A percentile compares a stretch with the other conserved stretches of the same genome.
These are phyloP conservation scores for Pachyseris speciosa DNA, from an alignment of 64 coral and sea anemone genomes.

Conservation along the genomic window DNA sequence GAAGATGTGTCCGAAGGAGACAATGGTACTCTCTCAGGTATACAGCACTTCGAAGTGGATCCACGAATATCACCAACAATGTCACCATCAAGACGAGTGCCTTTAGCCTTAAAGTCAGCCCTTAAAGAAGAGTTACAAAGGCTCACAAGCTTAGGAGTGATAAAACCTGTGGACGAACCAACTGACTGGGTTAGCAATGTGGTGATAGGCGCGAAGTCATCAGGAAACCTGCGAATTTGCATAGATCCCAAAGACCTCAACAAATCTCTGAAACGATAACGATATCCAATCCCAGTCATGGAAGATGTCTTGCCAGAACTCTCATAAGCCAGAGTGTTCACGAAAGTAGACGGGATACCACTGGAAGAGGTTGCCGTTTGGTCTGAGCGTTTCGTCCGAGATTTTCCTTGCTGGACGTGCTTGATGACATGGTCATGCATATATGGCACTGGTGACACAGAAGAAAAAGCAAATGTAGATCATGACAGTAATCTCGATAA, in stretches of 20 bases:
- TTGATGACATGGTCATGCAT: conserved; percentile 46
- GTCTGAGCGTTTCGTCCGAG: conserved; percentile 10
- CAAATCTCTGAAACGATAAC: conserved; percentile 35
- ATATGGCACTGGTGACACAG: conserved; percentile 28
- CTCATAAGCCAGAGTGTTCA: conserved; percentile 43
- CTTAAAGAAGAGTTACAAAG: conserved; percentile 61
- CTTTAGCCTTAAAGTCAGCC: conserved; percentile 65
- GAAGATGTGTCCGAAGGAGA: conserved; percentile 58
- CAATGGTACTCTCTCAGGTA: conserved; percentile 25
- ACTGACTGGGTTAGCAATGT: conserved; percentile 63
- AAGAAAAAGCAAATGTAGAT: conserved; percentile 11
- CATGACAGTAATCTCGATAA: conserved; percentile 13
- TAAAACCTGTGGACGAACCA: conserved; percentile 40
- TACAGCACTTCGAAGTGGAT: conserved; percentile 17
- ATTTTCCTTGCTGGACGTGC: conserved; percentile 34
- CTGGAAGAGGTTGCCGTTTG: conserved; percentile 59
- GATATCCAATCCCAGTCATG: conserved; percentile 31
- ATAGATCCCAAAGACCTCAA: conserved; percentile 50
- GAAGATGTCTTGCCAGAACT: conserved; percentile 38
- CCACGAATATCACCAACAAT: conserved; percentile 9
- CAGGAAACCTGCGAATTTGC: conserved; percentile 23
- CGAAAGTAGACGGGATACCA: conserved; percentile 57
- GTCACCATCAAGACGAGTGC: conserved; percentile 10
- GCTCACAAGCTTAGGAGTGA: conserved; percentile 39
- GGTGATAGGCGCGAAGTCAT: conserved; percentile 12